phyloP scores from a whole-genome alignment of 2,888 invertebrate species.

The Nycteola revayana region DNA sequence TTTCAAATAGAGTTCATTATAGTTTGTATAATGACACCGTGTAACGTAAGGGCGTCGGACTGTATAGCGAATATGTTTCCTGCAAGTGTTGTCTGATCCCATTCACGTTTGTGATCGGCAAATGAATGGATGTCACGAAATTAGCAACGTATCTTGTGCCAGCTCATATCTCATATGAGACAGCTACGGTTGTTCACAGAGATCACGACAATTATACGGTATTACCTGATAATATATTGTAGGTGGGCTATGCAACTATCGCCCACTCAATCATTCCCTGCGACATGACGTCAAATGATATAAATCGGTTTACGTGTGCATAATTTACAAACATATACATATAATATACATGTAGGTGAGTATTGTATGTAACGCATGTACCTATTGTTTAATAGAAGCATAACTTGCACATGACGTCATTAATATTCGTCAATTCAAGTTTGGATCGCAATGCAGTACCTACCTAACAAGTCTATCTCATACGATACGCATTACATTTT shows the following conservation, averaged over 20 bases:
- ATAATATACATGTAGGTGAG: too few species aligned
- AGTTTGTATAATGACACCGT: constrained; percentile 12
- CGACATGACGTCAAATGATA: constrained; percentile 58
- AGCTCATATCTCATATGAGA: constrained; percentile 71
- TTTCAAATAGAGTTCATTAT: constrained; percentile 15
- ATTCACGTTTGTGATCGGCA: constrained; percentile 67
- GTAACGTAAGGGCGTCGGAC: constrained; percentile 7
- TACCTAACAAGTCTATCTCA: too few species aligned
- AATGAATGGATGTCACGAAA: constrained; percentile 76
- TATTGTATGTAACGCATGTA: too few species aligned
- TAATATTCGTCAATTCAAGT: too few species aligned
- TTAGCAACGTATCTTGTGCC: constrained; percentile 73
- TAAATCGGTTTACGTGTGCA: constrained; percentile 34
- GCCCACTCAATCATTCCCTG: constrained; percentile 58
- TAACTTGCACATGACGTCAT: too few species aligned
- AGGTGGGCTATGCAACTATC: constrained; percentile 53
- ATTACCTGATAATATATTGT: constrained; percentile 67
- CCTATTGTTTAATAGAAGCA: too few species aligned
- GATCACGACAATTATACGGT: constrained; percentile 65
- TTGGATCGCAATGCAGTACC: too few species aligned
- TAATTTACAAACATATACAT: constrained; percentile 22
- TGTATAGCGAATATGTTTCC: constrained; percentile 19
- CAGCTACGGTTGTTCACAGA: constrained; percentile 61
- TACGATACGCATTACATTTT: too few species aligned
- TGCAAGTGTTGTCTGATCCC: constrained; percentile 55